Conservation (phyloP, 2,888 invertebrate species). For the Mellilla xanthometata region DNA sequence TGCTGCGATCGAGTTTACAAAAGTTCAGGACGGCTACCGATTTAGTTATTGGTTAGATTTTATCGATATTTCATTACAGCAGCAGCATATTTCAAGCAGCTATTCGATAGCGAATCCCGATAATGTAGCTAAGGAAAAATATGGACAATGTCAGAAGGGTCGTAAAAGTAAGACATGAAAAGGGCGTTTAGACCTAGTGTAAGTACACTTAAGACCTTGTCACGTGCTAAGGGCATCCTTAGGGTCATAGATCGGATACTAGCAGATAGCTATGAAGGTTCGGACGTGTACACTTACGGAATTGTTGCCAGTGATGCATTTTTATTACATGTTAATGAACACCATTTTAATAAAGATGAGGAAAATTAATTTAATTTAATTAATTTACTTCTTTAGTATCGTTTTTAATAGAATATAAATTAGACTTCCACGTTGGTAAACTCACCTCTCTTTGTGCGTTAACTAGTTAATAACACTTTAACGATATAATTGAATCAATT, state of each 20-base stretch:
- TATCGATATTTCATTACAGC: conserved; percentile 6
- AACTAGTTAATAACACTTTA: too few relatives aligned
- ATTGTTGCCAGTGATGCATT: conserved; percentile 50
- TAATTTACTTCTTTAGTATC: too few relatives aligned
- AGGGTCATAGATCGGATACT: conserved; percentile 61
- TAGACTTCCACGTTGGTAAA: too few relatives aligned
- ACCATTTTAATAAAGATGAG: neutral
- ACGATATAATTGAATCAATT: too few relatives aligned
- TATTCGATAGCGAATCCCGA: too few relatives aligned
- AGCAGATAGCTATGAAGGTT: conserved; percentile 56
- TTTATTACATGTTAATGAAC: conserved; percentile 40
- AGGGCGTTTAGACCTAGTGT: conserved; percentile 46
- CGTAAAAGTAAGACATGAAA: conserved; percentile 62
- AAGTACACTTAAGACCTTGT: conserved; percentile 63
- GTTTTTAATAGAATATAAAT: too few relatives aligned
- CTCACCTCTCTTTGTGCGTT: too few relatives aligned
- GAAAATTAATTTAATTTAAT: too few relatives aligned
- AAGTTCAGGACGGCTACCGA: conserved; percentile 27
- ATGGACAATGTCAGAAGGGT: conserved; percentile 53
- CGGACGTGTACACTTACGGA: conserved; percentile 49
- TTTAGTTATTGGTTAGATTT: conserved; percentile 1
- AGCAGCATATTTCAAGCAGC: too few relatives aligned
- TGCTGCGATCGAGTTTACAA: conserved; percentile 8
- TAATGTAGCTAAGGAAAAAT: conserved; percentile 37
- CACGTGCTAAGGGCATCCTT: conserved; percentile 70